Evolutionary conservation across 2,797 vertebrate species (phyloP).

Genomic region (Anguilla anguilla): DNA sequence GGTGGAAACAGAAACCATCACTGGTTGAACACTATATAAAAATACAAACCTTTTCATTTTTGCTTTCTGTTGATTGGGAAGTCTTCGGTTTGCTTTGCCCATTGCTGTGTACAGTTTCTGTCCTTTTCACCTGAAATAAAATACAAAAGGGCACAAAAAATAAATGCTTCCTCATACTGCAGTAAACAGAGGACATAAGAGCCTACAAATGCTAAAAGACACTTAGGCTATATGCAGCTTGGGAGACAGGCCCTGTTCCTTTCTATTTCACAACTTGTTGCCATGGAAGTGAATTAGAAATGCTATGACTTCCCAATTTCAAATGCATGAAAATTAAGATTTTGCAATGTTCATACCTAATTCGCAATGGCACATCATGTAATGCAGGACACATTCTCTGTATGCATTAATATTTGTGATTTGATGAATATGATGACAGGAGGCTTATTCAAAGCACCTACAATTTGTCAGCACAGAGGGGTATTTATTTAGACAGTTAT

Average conservation of each 20-base stretch:
- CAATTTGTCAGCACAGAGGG: background rate
- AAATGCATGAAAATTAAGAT: background rate
- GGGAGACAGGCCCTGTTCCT: background rate
- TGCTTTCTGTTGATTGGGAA: constrained; percentile 53
- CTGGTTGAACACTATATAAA: background rate
- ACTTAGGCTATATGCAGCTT: background rate
- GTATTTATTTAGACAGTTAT: background rate
- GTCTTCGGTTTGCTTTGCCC: constrained; percentile 59
- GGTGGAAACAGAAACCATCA: background rate
- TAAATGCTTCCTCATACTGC: background rate
- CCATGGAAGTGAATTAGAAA: background rate
- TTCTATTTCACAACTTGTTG: background rate
- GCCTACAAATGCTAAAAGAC: background rate
- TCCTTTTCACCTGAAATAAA: constrained; percentile 65
- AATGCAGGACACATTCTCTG: background rate
- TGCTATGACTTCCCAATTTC: background rate
- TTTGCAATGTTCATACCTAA: background rate
- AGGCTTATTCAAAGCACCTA: background rate
- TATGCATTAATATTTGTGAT: background rate
- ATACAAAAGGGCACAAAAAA: background rate
- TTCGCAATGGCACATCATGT: background rate
- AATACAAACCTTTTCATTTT: constrained; percentile 66
- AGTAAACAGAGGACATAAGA: background rate
- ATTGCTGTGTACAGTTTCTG: constrained; percentile 66
- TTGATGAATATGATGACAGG: background rate